phyloP scores from a whole-genome alignment of 2,113 vertebrate species.

The Erythrocebus patas region DNA sequence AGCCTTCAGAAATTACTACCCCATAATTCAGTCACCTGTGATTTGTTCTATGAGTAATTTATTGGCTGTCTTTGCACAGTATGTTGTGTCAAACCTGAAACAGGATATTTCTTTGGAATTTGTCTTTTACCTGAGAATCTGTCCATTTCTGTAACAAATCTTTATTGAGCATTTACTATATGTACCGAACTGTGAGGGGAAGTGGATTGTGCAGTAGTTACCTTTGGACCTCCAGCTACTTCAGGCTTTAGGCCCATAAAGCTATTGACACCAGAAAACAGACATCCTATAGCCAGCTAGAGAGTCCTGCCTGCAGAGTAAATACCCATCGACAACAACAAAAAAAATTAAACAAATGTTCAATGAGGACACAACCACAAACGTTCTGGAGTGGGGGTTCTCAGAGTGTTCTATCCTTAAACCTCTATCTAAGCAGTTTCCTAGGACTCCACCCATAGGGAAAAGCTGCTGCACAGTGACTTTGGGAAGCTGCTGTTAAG shows the following conservation, averaged over 20 bases:
- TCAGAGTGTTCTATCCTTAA: background rate
- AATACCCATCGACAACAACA: background rate
- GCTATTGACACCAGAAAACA: background rate
- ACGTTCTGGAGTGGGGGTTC: fast-evolving
- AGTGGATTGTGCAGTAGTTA: background rate
- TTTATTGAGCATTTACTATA: constrained; percentile 28
- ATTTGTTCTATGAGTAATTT: constrained; percentile 58
- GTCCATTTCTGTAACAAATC: constrained; percentile 6
- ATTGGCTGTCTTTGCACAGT: constrained; percentile 30
- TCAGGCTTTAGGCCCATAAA: background rate
- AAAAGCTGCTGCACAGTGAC: background rate
- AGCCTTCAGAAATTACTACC: constrained; percentile 53
- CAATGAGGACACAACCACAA: background rate
- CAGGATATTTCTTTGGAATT: constrained; percentile 45
- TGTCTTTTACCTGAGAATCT: constrained; percentile 22
- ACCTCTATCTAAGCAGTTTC: background rate
- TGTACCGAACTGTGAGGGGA: background rate
- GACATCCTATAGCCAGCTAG: background rate
- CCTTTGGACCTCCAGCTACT: constrained; percentile 13
- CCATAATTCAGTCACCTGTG: constrained; percentile 53
- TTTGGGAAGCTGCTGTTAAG: background rate
- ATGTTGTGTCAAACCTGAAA: constrained; percentile 37
- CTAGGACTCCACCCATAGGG: background rate
- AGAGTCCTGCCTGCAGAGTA: background rate
- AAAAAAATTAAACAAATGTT: background rate